These are phyloP conservation scores for Bos taurus DNA, from an alignment of 2,113 vertebrate species.

Conservation along the genomic window ARS-UCD2.0 NC_037332.1:118518001-118518500, in stretches of 20 bases:
- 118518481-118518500: neutral
- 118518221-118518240: neutral
- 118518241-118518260: rapidly evolving
- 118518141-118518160: neutral
- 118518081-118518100: neutral
- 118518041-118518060: rapidly evolving
- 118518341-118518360: rapidly evolving
- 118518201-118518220: rapidly evolving
- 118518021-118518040: neutral
- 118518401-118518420: neutral
- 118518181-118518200: rapidly evolving
- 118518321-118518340: neutral
- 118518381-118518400: neutral
- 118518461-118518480: rapidly evolving
- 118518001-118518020: neutral
- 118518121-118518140: rapidly evolving
- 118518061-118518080: rapidly evolving
- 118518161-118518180: neutral
- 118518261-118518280: neutral
- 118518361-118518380: neutral
- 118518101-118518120: neutral
- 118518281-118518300: neutral
- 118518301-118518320: no score
- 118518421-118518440: rapidly evolving
- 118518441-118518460: rapidly evolving